Percentiles rank a stretch among this genome's conserved stretches.
These are phyloP conservation scores for Antigone vipio DNA, from an alignment of 2,113 vertebrate genomes.

Conservation along the genomic window DNA sequence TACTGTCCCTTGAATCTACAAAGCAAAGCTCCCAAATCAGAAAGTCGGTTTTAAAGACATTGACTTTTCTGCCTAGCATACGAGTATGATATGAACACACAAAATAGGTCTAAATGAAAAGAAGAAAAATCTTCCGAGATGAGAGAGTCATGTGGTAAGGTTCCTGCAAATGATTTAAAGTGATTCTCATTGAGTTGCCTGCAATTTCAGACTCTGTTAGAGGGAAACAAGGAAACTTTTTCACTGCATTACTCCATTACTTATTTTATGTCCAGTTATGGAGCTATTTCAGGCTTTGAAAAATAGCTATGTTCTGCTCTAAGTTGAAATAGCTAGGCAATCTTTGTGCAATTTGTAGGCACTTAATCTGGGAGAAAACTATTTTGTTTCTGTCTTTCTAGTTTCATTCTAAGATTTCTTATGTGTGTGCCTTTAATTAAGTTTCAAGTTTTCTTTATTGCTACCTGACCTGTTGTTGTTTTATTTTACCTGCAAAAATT, in stretches of 20 bases:
- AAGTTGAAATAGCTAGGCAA: not conserved
- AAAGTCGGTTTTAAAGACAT: not conserved
- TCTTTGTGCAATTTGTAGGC: not conserved
- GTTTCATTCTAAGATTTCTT: not conserved
- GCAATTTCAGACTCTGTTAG: not conserved
- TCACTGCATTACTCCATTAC: not conserved
- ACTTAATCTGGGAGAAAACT: not conserved
- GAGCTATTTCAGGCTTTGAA: not conserved
- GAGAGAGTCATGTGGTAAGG: not conserved
- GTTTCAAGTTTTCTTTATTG: not conserved
- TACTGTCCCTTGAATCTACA: not conserved
- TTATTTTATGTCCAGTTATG: not conserved
- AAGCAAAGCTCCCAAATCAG: not conserved
- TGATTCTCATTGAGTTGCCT: not conserved
- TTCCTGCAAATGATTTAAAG: not conserved
- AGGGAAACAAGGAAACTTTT: not conserved
- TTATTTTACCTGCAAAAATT: not conserved
- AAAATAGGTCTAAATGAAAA: not conserved
- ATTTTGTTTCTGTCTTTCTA: not conserved
- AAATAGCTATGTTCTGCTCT: not conserved
- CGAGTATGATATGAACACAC: not conserved
- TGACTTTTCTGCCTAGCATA: not conserved
- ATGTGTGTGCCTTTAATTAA: not conserved
- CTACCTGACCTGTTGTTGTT: not conserved
- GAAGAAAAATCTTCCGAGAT: not conserved